phyloP scores from a whole-genome alignment of 2,113 vertebrate genomes.

The Paracanthobrama guichenoti region DNA sequence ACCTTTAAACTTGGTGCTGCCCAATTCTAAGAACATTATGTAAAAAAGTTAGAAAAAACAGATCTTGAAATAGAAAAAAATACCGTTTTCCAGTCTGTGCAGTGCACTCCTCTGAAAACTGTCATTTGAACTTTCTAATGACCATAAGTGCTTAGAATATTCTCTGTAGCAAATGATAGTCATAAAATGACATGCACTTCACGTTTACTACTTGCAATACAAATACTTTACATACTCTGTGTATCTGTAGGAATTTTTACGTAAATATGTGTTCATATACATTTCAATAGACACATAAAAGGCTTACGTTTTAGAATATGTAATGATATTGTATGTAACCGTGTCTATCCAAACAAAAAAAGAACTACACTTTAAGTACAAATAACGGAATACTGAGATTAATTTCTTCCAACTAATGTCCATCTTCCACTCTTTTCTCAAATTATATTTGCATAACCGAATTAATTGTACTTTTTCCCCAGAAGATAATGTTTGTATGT shows the following conservation, averaged over 20 bases:
- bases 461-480: neutral
- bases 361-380: neutral
- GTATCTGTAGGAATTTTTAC: conserved; percentile 12
- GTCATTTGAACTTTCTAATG: conserved; percentile 62
- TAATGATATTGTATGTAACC: neutral
- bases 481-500: neutral
- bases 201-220: conserved; percentile 57
- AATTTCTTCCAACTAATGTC: neutral
- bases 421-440: neutral
- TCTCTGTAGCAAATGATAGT: conserved; percentile 69
- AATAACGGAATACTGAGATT: neutral
- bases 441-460: neutral
- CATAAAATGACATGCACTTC: conserved; percentile 61
- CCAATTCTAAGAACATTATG: conserved; percentile 38
- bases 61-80: conserved; percentile 57
- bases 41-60: conserved; percentile 41
- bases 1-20: conserved; percentile 71
- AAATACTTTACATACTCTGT: conserved; percentile 27
- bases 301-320: neutral
- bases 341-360: neutral
- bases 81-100: conserved; percentile 56
- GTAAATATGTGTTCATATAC: conserved; percentile 28
- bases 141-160: conserved; percentile 79
- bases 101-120: conserved; percentile 67
- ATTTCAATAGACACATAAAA: conserved; percentile 47